Base-by-base conservation (phyloP, 2,797 vertebrate species). In the Spinus pinus region DNA sequence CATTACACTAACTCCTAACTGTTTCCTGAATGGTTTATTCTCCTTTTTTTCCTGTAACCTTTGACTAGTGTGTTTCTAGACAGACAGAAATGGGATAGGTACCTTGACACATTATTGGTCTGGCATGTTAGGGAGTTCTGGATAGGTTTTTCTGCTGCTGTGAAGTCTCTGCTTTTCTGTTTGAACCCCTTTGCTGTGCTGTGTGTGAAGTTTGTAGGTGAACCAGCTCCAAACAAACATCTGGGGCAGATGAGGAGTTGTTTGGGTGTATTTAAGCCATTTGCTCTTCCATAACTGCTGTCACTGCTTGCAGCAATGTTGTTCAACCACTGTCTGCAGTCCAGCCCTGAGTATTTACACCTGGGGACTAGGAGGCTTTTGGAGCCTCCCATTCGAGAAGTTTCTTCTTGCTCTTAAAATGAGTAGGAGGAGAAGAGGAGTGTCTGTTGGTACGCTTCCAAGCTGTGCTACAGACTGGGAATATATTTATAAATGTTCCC, bases 371-470 rank as follows among this genome's bases (percentile, higher is more conserved):
- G 6, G 21, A 33, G 6, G 14, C 1, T 65, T 41, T 62, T 20
- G 19, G 60, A 74, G 20, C 12, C 12, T 72, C 13, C 22, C 12
- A 53, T 51, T 39, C 0, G 0, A 75, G 44, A 60, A 49, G 4
- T 54, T 89, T 72, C 16, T 50, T 71, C 39, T 61, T 51, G 7
- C 3, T 56, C 53, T 35, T 71, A 31, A 75, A 51, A 79, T 11
- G 20, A 64, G 6, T 7, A 5, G 28, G 27, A 67, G 9, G 22
- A 54, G 28, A 82, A n/a, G 6, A 31, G 16, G 23, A 53, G 8
- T 9, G 2, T 50, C 35, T 0, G 0, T 31, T 66, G 25, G 33
- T 71, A 42, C 6, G 1, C 15, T 47, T 74, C 15, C 2, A 3
- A 92, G 49, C 7, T 39, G 9, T 83, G 20, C 54, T 39, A 51